Evolutionary conservation across 2,888 invertebrate species (phyloP), one percentile per base, ranked within the genome.

Genomic region (Antheraea yamamai): DNA sequence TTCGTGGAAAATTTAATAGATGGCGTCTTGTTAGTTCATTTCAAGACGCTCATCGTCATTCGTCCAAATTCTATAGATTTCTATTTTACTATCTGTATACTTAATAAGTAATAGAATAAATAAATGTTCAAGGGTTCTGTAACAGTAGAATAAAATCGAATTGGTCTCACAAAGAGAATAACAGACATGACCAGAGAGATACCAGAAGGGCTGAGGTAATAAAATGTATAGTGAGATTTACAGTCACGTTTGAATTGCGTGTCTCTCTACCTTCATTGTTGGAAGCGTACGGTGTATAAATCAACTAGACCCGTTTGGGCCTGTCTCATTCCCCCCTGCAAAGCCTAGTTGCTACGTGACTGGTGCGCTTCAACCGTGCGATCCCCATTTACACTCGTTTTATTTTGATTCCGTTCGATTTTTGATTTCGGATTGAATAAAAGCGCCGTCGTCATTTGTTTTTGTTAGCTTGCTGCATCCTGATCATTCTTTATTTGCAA

Each of bases 211-310:
- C 64, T 66, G 64, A 66, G 26, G 30, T 66, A 66, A 66, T 66
- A 66, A 66, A 66, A 66, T 66, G 64, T 35, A 20, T 39, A 61
- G 73, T 64, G 35, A 89, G 88, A 88, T 89, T 89, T 88, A 88
- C 89, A 84, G 84, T 84, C 85, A 83, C 87, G 86, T 88, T 88
- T 86, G 85, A 85, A 88, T 88, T 86, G 87, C 88, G 83, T 82
- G 83, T 83, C 83, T 84, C 83, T 84, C 81, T 85, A 88, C 88
- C 87, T 87, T 85, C 85, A 81, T 81, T 80, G 86, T 83, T 82
- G 83, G 82, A 79, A 78, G 82, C 85, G 89, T 86, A 85, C 85
- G 76, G 80, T 84, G 84, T 83, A 91, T 91, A 91, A 91, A 91
- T 92, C 91, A 91, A 85, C 82, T 81, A 81, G 83, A 78, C 83